phyloP scores from a whole-genome alignment of 2,797 vertebrate species.

The Pseudotriccus pelzelni region DNA sequence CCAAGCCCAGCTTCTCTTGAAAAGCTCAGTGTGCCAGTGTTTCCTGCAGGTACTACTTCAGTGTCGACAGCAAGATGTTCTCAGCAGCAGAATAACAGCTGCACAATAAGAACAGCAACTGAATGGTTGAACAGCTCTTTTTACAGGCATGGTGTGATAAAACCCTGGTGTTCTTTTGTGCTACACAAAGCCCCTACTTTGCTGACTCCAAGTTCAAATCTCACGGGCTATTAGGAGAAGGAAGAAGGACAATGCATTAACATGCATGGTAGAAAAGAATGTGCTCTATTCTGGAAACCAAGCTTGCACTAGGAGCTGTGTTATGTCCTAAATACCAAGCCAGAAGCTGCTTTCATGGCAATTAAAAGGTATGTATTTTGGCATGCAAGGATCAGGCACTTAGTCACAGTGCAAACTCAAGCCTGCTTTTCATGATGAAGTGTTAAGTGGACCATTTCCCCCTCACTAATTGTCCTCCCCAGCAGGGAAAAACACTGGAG shows the following conservation, averaged over 20 bases:
- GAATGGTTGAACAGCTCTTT: slow-evolving; percentile 69
- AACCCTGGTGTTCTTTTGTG: slow-evolving; percentile 76
- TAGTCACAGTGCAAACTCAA: neutral
- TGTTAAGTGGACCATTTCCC: neutral
- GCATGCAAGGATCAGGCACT: neutral
- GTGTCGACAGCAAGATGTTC: slow-evolving; percentile 66
- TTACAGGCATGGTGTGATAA: slow-evolving; percentile 66
- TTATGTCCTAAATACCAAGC: slow-evolving; percentile 16
- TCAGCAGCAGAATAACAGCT: slow-evolving; percentile 69
- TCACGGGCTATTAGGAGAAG: slow-evolving; percentile 64
- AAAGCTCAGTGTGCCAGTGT: slow-evolving; percentile 60
- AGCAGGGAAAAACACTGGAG: neutral
- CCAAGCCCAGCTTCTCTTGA: slow-evolving; percentile 40
- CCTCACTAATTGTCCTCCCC: neutral
- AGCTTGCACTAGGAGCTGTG: neutral
- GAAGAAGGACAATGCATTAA: slow-evolving; percentile 61
- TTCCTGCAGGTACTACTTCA: slow-evolving; percentile 72
- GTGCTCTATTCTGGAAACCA: slow-evolving; percentile 43
- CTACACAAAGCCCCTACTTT: slow-evolving; percentile 68
- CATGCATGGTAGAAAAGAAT: slow-evolving; percentile 54
- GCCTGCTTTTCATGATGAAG: neutral
- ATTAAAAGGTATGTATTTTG: slow-evolving; percentile 28
- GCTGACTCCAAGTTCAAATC: slow-evolving; percentile 74
- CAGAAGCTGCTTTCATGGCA: slow-evolving; percentile 21
- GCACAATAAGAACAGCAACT: slow-evolving; percentile 66